phyloP scores from a whole-genome alignment of 2,797 vertebrate species.

The Thaleichthys pacificus region DNA sequence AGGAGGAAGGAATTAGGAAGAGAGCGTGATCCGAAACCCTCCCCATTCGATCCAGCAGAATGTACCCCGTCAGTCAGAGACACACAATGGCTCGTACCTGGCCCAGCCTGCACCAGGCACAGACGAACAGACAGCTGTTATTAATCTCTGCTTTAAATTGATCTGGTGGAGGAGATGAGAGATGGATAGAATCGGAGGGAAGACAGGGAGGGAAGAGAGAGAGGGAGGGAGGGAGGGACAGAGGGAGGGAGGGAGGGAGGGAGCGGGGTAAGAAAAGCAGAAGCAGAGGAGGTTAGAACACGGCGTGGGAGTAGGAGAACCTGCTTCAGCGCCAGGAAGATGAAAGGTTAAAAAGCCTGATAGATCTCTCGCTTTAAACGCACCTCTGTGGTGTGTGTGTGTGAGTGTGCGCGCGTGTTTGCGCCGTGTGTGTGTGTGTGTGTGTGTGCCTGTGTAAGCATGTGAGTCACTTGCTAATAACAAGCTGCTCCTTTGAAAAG shows the following conservation, averaged over 20 bases:
- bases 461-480: conserved; percentile 61
- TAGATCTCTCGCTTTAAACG: conserved; percentile 67
- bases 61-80: too few species aligned
- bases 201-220: neutral
- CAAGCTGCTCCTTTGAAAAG: conserved; percentile 70
- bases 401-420: neutral
- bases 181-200: neutral
- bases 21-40: too few species aligned
- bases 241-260: conserved; percentile 6
- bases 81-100: neutral
- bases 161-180: neutral
- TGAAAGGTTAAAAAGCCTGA: conserved; percentile 71
- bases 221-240: conserved; percentile 6
- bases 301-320: conserved; percentile 62
- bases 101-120: neutral
- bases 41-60: too few species aligned
- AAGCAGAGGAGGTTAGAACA: conserved; percentile 42
- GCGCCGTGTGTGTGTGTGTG: conserved; percentile 22
- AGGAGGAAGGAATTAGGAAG: too few species aligned
- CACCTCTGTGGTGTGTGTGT: conserved; percentile 36
- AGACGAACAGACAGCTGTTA: too few species aligned
- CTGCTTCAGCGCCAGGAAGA: conserved; percentile 57
- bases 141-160: neutral
- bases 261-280: conserved; percentile 23
- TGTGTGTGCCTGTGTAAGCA: conserved; percentile 3